Base-by-base conservation (phyloP, 2,888 invertebrate species). In the Papilio elwesi region DNA sequence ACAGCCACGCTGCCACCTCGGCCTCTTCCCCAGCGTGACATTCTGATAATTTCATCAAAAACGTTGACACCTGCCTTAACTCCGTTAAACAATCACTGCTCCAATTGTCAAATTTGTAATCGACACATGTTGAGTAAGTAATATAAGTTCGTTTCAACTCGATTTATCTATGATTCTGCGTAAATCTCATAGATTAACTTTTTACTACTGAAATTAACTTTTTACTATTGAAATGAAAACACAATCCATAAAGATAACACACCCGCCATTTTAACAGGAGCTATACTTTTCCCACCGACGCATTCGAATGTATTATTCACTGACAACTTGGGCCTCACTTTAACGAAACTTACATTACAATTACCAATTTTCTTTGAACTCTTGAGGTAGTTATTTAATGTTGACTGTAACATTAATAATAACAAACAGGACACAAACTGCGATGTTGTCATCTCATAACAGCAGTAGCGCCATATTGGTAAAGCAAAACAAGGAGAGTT, bases 11-110 rank as follows among this genome's bases (percentile, higher is more conserved):
- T 95, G 88, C 94, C 92, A 81, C 92, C 90, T 84, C 94, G 90
- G 85, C 92, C 95, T 91, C 95, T 95, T 86, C 94, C 94, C 95
- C 95, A 95, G 85, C 95, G 95, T 83, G 95, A 95, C 95, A 95
- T 95, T 79, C 85, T 90, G 90, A 89, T 91, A 93, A 89, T 93
- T 87, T 90, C 93, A 93, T 93, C 88, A 93, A 92, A 89, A 89
- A 87, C 87, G 89, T 84, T 90, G 90, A 90, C 91, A 90, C 86
- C 85, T 86, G 90, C 87, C 76, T 76, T 80, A 84, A 89, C 83
- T 85, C 80, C 76, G 80, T 83, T 80, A 86, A 86, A 82, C 85
- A 85, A 87, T 85, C 83, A 83, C 82, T 78, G 82, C 79, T 84
- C 81, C 80, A 82, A 89, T 87, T 87, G 88, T 92, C 90, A 90